Percentiles rank a stretch among this genome's conserved stretches.
phyloP scores from a whole-genome alignment of 2,888 invertebrate genomes.

The Rhamnusium bicolor region DNA sequence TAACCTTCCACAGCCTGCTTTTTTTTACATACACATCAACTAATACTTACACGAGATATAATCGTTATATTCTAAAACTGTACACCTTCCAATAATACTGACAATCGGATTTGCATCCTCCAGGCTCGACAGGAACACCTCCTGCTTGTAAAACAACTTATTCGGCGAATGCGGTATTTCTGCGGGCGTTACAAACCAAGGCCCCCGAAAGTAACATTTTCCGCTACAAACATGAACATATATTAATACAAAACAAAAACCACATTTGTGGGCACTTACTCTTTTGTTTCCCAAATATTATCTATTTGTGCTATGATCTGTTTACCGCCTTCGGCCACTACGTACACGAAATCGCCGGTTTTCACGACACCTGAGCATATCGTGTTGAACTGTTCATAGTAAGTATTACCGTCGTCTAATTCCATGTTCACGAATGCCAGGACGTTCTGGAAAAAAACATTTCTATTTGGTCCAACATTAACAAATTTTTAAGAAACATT shows the following conservation, averaged over 20 bases:
- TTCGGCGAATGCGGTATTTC: slow-evolving; percentile 88
- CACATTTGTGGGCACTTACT: slow-evolving; percentile 75
- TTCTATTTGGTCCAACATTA: too few species aligned
- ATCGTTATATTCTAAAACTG: slow-evolving; percentile 91
- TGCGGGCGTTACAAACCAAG: slow-evolving; percentile 91
- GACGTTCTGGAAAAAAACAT: slow-evolving; percentile 81
- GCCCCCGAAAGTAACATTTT: slow-evolving; percentile 93
- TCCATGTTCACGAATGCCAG: slow-evolving; percentile 78
- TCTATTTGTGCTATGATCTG: slow-evolving; percentile 95
- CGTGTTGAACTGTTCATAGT: slow-evolving; percentile 95
- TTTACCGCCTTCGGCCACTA: slow-evolving; percentile 91
- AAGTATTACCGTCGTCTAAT: slow-evolving; percentile 84
- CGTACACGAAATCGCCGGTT: slow-evolving; percentile 96
- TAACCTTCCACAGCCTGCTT: too few species aligned
- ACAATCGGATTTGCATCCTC: slow-evolving; percentile 94
- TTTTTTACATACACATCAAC: too few species aligned
- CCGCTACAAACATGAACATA: slow-evolving; percentile 76
- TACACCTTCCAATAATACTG: slow-evolving; percentile 92
- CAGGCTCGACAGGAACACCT: slow-evolving; percentile 91
- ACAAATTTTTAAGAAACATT: too few species aligned
- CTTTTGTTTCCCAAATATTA: slow-evolving; percentile 93
- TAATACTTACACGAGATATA: slow-evolving; percentile 87
- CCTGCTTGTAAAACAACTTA: slow-evolving; percentile 92
- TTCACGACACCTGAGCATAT: slow-evolving; percentile 87
- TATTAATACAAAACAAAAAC: not conserved